These are phyloP conservation scores for Caenorhabditis angaria DNA, from an alignment of 2,888 invertebrate genomes.

Conservation along the genomic window DNA sequence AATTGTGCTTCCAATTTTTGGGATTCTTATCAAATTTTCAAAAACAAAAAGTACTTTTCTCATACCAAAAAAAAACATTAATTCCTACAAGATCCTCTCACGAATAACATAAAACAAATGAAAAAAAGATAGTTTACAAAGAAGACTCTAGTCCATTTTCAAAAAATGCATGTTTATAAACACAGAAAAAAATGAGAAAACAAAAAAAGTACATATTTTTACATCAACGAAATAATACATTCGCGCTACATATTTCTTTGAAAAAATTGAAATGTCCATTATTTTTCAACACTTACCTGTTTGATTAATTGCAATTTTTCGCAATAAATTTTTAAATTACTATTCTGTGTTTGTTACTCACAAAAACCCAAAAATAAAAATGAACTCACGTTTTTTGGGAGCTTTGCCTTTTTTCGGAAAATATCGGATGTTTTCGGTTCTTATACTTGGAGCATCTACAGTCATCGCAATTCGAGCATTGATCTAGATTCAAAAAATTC, in stretches of 20 bases:
- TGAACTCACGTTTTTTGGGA: constrained; percentile 54
- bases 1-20: too few relatives aligned
- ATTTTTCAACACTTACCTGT: background rate
- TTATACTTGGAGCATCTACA: constrained; percentile 61
- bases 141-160: too few relatives aligned
- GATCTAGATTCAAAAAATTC: constrained; percentile 33
- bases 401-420: constrained; percentile 62
- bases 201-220: too few relatives aligned
- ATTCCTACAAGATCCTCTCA: too few relatives aligned
- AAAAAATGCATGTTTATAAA: too few relatives aligned
- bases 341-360: background rate
- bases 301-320: constrained; percentile 1
- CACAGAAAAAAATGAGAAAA: too few relatives aligned
- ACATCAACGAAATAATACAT: constrained; percentile 16
- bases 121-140: too few relatives aligned
- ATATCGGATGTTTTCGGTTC: constrained; percentile 66
- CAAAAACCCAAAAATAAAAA: constrained; percentile 4
- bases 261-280: background rate
- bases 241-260: background rate
- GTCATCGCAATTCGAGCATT: constrained; percentile 60
- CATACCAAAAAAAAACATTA: too few relatives aligned
- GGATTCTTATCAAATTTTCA: too few relatives aligned
- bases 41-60: too few relatives aligned
- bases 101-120: too few relatives aligned
- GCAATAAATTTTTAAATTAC: constrained; percentile 5